phyloP scores from a whole-genome alignment of 2,113 vertebrate genomes.

The Thunnus maccoyii region DNA sequence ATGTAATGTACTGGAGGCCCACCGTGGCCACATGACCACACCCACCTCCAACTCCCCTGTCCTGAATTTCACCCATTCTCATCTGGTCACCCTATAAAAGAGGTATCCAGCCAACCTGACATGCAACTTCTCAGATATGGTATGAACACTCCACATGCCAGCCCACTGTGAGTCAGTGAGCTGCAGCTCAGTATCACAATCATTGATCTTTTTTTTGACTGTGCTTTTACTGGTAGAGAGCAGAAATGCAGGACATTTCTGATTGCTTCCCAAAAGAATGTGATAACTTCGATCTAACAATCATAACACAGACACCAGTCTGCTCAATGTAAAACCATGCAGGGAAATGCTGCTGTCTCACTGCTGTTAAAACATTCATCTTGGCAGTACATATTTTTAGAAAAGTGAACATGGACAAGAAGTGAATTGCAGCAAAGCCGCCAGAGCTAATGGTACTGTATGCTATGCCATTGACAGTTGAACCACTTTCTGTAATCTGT shows the following conservation, averaged over 20 bases:
- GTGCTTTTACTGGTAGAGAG: neutral
- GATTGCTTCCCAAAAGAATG: neutral
- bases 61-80: too few species aligned
- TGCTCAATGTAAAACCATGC: neutral
- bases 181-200: neutral
- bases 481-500: slow-evolving; percentile 14
- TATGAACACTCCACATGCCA: slow-evolving; percentile 21
- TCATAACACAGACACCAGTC: neutral
- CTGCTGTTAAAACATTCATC: neutral
- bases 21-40: too few species aligned
- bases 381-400: neutral
- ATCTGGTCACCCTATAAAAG: too few species aligned
- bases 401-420: neutral
- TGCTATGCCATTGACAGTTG: neutral
- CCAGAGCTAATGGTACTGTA: neutral
- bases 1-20: too few species aligned
- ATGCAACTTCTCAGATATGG: slow-evolving; percentile 8
- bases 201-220: slow-evolving; percentile 1
- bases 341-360: neutral
- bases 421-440: neutral
- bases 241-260: neutral
- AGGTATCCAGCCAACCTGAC: slow-evolving; percentile 17
- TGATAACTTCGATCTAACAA: neutral
- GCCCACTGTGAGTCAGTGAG: neutral
- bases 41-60: too few species aligned